Conservation (phyloP, 1,140 invertebrate genomes). For the Palaemon carinicauda region DNA sequence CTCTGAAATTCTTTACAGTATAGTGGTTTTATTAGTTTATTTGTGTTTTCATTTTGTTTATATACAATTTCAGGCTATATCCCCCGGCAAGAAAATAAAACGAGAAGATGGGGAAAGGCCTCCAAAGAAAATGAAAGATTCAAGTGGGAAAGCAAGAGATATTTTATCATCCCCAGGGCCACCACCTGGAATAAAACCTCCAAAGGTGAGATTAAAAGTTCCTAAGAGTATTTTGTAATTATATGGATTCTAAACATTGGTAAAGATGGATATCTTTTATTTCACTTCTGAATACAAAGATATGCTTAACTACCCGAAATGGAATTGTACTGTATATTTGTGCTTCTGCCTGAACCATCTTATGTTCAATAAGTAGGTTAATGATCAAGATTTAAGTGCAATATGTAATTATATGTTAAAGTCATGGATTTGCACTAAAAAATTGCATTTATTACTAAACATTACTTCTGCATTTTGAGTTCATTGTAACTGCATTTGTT, state of each 20-base stretch:
- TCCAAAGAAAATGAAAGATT: constrained; percentile 56
- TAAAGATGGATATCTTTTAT: neutral
- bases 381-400: too few species aligned
- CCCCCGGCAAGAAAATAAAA: constrained; percentile 53
- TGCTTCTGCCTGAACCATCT: too few species aligned
- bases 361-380: too few species aligned
- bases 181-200: constrained; percentile 62
- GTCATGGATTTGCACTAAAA: too few species aligned
- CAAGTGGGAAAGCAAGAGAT: constrained; percentile 61
- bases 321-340: too few species aligned
- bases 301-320: too few species aligned
- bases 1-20: too few species aligned
- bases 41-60: neutral
- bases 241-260: neutral
- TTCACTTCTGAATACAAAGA: neutral
- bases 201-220: constrained; percentile 17
- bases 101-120: constrained; percentile 52
- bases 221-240: neutral
- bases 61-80: constrained; percentile 15
- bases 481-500: too few species aligned
- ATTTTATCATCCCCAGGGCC: constrained; percentile 46
- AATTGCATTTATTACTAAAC: too few species aligned
- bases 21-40: too few species aligned
- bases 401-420: too few species aligned
- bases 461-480: too few species aligned